A percentile compares a stretch with the other conserved stretches of the same genome.
phyloP scores from a whole-genome alignment of 2,113 vertebrate genomes.

The Paramormyrops kingsleyae region DNA sequence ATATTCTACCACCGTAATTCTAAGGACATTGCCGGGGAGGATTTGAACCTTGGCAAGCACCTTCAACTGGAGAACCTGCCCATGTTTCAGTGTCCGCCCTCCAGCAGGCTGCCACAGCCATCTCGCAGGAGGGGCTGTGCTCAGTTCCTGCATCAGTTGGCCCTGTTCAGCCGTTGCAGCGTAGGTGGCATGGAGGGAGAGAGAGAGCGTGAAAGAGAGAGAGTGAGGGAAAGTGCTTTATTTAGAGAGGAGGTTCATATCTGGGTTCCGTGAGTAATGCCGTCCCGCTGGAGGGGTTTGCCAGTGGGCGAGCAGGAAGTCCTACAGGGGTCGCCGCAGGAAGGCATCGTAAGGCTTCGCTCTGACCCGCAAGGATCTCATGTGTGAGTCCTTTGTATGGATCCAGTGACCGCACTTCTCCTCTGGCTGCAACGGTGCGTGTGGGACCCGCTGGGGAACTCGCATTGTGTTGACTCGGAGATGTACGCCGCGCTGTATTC shows the following conservation, averaged over 20 bases:
- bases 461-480: background rate
- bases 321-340: background rate
- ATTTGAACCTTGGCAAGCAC: background rate
- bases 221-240: background rate
- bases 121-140: background rate
- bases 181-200: background rate
- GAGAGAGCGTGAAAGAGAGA: background rate
- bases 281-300: background rate
- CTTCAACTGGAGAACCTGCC: background rate
- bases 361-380: background rate
- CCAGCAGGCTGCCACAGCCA: background rate
- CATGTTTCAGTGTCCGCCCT: background rate
- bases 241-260: conserved; percentile 4
- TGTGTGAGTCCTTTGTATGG: background rate
- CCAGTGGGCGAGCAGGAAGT: background rate
- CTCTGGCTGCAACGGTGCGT: background rate
- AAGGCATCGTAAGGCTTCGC: background rate
- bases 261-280: background rate
- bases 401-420: background rate
- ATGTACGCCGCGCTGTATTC: background rate
- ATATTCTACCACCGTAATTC: background rate
- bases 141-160: background rate
- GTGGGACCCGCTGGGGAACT: background rate
- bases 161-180: background rate
- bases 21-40: background rate